Base-by-base conservation (phyloP, 2,888 invertebrate genomes). In the Ypsolopha sequella region DNA sequence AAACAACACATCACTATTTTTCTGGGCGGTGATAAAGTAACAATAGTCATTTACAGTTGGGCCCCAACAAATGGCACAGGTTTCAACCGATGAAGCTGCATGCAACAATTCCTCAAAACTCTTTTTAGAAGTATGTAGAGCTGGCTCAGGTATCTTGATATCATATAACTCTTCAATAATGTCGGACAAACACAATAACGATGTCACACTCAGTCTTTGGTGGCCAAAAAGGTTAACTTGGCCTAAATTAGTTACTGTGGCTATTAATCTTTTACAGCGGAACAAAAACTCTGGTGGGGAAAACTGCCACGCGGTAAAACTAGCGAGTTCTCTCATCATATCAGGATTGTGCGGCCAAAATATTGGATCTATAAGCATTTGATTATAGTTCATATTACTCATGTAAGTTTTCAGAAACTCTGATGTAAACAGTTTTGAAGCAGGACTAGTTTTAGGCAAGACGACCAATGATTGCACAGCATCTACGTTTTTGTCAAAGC, bases 1-100 rank as follows among this genome's bases (percentile, higher is more conserved):
- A 52, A 84, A 65, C 38, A 77, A 51, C 34, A 85, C 54, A 0
- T 56, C 54, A 6, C 70, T 69, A 64, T 72, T 75, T 57, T 70
- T 82, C 55, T 85, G 85, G 38, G 74, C 72, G 0, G 84, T 79
- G 0, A 74, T 68, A 52, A 86, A 75, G 50, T 66, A 73, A 54
- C 75, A 76, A 3, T 59, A 59, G 51, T 76, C 62, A 0, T 46
- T 8, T 54, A 69, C 65, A 36, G 66, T 50, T 11, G 55, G 49
- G 1, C 70, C 62, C 82, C 84, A 86, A 54, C 78, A 77, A 1
- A 81, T 58, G 0, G 78, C 65, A 10, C 64, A 62, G 1, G 78
- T 68, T 55, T 66, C 68, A 8, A 81, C 53, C 6, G 7, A 7
- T 24, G 24, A 24, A 43, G 43, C 43, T 43, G 24, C 13, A 6